phyloP scores from a whole-genome alignment of 1,140 invertebrate genomes.

The Ceratoteleas bidentatus region DNA sequence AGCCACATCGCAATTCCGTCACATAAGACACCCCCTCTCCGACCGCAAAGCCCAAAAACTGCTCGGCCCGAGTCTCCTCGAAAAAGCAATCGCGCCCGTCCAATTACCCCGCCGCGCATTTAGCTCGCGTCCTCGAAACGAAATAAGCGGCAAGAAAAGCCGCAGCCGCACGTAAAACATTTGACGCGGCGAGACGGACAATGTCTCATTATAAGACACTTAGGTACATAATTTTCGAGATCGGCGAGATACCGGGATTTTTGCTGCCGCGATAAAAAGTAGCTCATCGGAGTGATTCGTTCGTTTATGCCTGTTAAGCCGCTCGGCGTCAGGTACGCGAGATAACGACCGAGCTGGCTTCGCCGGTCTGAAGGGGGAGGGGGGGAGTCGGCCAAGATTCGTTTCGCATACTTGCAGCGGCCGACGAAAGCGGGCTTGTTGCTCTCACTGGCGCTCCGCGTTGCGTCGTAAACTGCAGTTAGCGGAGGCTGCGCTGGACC shows the following conservation, averaged over 20 bases:
- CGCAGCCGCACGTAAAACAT: conserved; percentile 11
- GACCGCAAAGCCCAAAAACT: too few relatives aligned
- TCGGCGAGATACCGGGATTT: conserved; percentile 25
- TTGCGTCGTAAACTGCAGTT: conserved; percentile 41
- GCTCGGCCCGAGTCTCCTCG: too few relatives aligned
- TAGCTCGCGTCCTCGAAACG: background rate
- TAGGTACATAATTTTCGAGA: conserved; percentile 32
- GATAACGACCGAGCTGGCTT: conserved; percentile 52
- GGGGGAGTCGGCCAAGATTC: too few relatives aligned
- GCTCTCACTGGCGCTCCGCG: conserved; percentile 23
- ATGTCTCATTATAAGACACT: conserved; percentile 45
- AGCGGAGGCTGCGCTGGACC: conserved; percentile 18
- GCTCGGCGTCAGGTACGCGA: conserved; percentile 42
- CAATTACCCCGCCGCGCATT: background rate
- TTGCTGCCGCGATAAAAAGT: conserved; percentile 29
- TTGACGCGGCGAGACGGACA: conserved; percentile 13
- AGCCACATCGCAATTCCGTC: too few relatives aligned
- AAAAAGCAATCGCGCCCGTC: background rate
- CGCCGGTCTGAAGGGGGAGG: too few relatives aligned
- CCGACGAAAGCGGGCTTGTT: conserved; percentile 44
- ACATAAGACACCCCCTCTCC: too few relatives aligned
- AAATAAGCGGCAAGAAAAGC: background rate
- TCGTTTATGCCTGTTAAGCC: conserved; percentile 48
- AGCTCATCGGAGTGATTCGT: conserved; percentile 49
- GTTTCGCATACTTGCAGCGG: conserved; percentile 51